Conservation (phyloP, 2,888 invertebrate genomes). For the Drosophila niveifrons region DNA sequence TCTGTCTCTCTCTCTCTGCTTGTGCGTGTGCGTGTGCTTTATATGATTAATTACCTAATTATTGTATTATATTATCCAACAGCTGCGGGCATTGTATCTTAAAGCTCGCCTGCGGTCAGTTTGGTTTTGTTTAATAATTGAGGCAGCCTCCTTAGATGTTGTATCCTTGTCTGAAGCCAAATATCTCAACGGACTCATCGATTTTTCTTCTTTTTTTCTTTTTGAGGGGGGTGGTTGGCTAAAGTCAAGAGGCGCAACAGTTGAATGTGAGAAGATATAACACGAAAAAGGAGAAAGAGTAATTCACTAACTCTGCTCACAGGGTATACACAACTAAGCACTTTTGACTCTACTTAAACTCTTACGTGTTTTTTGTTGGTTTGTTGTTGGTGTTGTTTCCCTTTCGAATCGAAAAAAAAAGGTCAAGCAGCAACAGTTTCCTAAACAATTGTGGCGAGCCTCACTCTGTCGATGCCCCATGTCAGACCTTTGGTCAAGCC, state of each 20-base stretch:
- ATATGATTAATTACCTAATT: slow-evolving; percentile 75
- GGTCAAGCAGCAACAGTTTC: slow-evolving; percentile 58
- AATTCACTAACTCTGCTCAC: not conserved
- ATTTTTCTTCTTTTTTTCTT: slow-evolving; percentile 18
- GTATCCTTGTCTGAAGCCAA: not conserved
- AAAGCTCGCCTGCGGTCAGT: slow-evolving; percentile 47
- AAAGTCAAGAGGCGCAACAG: not conserved
- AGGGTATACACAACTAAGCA: slow-evolving; percentile 3
- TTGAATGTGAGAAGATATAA: not conserved
- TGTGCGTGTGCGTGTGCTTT: slow-evolving; percentile 38
- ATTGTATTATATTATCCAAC: slow-evolving; percentile 61
- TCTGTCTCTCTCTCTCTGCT: not conserved
- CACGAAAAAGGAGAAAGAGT: not conserved
- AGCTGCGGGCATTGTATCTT: slow-evolving; percentile 55
- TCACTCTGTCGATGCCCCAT: not conserved
- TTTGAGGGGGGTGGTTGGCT: no score
- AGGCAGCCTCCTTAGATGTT: slow-evolving; percentile 7
- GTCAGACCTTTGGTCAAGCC: slow-evolving; percentile 17
- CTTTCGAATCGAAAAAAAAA: slow-evolving; percentile 21
- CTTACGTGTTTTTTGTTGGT: slow-evolving; percentile 1
- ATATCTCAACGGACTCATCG: slow-evolving; percentile 33
- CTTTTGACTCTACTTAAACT: not conserved
- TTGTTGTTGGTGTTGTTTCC: no score
- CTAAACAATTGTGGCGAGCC: slow-evolving; percentile 39
- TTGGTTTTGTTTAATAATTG: slow-evolving; percentile 61